Base-by-base conservation (phyloP, 1,140 invertebrate species). In the Bombus cullumanus region DNA sequence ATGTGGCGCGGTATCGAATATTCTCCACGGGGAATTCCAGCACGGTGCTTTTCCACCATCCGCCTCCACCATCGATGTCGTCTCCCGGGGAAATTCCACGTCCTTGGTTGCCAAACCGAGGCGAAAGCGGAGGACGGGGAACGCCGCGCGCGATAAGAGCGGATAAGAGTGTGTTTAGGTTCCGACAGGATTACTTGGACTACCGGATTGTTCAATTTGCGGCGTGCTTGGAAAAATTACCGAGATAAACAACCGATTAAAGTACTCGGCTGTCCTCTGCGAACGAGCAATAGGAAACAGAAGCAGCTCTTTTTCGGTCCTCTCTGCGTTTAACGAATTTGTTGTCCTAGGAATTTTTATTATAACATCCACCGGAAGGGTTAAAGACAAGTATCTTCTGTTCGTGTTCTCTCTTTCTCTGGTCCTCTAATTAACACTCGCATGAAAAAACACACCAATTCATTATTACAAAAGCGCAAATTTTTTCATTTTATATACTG, bases 171-270 rank as follows among this genome's bases (percentile, higher is more conserved):
- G 77, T 72, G 71, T 64, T 82, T 74, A 43, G 47, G n/a, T 41
- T 43, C 10, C 15, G 22, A 2, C 12, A 5, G n/a, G 37, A 31
- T 59, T 39, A 53, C 31, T 37, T 37, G 10, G 43, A 43, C 71
- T 28, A 12, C 57, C n/a, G 39, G 57, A 75, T 82, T 74, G 59
- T 47, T 39, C 80, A 64, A 74, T 75, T 82, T 75, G 80, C 31
- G n/a, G 5, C 12, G 78, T 47, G 43, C 66, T 81, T 71, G 79
- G 47, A 81, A 59, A 74, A 82, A 82, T 82, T 82, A 75, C 69
- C 43, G n/a, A 18, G 66, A 59, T 71, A 71, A 81, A 72, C 79
- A 79, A 28, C 22, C 9, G 34, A 9, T 13, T 13, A 8, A 43
- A 47, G 64, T 43, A 69, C 62, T 43, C 5, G 39, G 39, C 2